A percentile compares a stretch with the other conserved stretches of the same genome.
Evolutionary conservation across 1,140 invertebrate genomes (phyloP).

Genomic region (Apis dorsata): DNA sequence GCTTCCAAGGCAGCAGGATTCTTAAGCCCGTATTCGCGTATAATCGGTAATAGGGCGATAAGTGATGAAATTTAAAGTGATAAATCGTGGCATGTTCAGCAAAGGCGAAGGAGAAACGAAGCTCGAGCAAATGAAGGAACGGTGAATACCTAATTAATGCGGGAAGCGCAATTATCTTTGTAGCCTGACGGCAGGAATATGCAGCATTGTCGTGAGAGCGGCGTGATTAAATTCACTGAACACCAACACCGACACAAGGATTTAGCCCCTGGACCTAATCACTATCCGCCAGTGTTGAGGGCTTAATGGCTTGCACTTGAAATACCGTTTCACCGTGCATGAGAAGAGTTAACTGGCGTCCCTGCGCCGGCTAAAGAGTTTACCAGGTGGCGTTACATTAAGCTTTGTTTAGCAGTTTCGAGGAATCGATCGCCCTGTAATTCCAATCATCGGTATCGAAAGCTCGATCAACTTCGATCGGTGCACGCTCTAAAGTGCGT

Average conservation of each 20-base stretch:
- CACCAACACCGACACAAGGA: conserved; percentile 48
- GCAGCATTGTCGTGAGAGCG: conserved; percentile 48
- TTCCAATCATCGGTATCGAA: conserved; percentile 7
- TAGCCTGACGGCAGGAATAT: conserved; percentile 44
- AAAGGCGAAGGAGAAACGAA: background rate
- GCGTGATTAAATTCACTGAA: conserved; percentile 59
- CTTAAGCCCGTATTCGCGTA: too few relatives aligned
- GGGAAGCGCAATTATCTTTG: conserved; percentile 56
- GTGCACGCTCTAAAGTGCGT: background rate
- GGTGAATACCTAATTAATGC: conserved; percentile 43
- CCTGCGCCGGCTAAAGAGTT: conserved; percentile 35
- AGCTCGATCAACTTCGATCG: conserved; percentile 7
- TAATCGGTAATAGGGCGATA: too few relatives aligned
- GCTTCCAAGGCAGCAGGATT: too few relatives aligned
- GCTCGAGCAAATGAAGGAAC: background rate
- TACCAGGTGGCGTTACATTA: conserved; percentile 17
- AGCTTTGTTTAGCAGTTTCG: conserved; percentile 15
- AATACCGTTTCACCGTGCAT: conserved; percentile 41
- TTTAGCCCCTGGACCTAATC: conserved; percentile 61
- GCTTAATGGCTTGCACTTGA: conserved; percentile 44
- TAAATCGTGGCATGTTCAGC: background rate
- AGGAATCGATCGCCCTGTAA: conserved; percentile 21
- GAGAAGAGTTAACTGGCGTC: conserved; percentile 26
- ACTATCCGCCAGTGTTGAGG: conserved; percentile 36
- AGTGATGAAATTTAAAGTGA: too few relatives aligned